phyloP scores from a whole-genome alignment of 92 coral and sea anemone species.

The Ricordea florida region DNA sequence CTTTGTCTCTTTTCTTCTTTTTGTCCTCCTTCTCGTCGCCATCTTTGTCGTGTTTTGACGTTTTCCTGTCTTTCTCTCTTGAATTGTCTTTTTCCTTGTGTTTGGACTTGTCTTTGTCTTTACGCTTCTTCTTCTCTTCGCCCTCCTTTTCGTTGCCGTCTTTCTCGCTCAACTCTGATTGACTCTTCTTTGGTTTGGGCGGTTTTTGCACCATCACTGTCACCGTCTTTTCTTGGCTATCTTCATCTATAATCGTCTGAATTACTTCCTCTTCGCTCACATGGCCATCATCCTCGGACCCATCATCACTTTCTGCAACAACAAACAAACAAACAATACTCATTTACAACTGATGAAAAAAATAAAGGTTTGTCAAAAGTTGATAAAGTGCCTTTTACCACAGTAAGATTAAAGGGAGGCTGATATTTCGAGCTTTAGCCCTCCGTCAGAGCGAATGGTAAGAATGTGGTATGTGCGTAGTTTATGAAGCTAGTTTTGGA shows the following conservation, averaged over 20 bases:
- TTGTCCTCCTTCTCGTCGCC: conserved; percentile 57
- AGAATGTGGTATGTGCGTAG: too few species aligned
- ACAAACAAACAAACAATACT: too few species aligned
- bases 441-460: too few species aligned
- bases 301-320: conserved; percentile 51
- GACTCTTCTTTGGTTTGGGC: conserved; percentile 11
- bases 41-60: conserved; percentile 51
- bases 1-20: conserved; percentile 54
- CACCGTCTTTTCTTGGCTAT: conserved; percentile 78
- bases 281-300: conserved; percentile 69
- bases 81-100: conserved; percentile 61
- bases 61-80: conserved; percentile 61
- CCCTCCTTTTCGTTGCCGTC: conserved; percentile 68
- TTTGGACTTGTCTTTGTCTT: conserved; percentile 46
- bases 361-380: too few species aligned
- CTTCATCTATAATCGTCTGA: conserved; percentile 74
- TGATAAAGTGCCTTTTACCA: too few species aligned
- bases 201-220: conserved; percentile 74
- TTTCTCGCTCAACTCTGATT: conserved; percentile 41
- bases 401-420: too few species aligned
- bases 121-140: conserved; percentile 61
- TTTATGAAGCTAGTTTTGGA: too few species aligned
- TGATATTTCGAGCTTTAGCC: too few species aligned
- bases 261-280: conserved; percentile 78
- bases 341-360: too few species aligned